These are phyloP conservation scores for Trachelus tabidus DNA, from an alignment of 2,888 invertebrate genomes.

Conservation along the genomic window DNA sequence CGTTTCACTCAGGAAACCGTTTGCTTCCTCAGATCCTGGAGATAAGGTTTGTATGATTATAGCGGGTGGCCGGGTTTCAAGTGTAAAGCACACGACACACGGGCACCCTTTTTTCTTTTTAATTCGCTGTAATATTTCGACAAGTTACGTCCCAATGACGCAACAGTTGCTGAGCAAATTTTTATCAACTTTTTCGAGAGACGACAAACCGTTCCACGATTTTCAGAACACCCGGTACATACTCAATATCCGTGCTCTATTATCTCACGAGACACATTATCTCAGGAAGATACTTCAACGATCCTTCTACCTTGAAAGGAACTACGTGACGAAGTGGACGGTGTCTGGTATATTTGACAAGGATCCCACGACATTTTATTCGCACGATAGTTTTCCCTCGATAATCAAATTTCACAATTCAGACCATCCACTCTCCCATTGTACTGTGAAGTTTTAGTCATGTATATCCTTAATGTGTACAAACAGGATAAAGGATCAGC, in stretches of 20 bases:
- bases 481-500: background rate
- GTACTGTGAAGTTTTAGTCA: background rate
- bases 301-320: background rate
- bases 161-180: background rate
- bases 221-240: background rate
- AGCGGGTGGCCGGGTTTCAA: background rate
- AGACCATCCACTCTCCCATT: background rate
- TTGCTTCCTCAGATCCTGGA: constrained; percentile 42
- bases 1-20: constrained; percentile 47
- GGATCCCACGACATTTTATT: background rate
- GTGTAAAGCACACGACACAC: background rate
- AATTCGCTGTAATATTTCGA: background rate
- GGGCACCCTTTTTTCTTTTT: background rate
- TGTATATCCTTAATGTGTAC: background rate
- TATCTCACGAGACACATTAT: background rate
- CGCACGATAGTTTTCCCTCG: background rate
- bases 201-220: background rate
- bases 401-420: background rate
- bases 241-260: background rate
- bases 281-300: background rate
- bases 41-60: constrained; percentile 25
- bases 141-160: background rate
- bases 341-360: background rate
- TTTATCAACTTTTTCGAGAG: background rate
- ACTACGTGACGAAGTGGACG: background rate